Evolutionary conservation across 2,888 invertebrate genomes (phyloP), one percentile per base, ranked within the genome.

Genomic region (Melieria crassipennis): DNA sequence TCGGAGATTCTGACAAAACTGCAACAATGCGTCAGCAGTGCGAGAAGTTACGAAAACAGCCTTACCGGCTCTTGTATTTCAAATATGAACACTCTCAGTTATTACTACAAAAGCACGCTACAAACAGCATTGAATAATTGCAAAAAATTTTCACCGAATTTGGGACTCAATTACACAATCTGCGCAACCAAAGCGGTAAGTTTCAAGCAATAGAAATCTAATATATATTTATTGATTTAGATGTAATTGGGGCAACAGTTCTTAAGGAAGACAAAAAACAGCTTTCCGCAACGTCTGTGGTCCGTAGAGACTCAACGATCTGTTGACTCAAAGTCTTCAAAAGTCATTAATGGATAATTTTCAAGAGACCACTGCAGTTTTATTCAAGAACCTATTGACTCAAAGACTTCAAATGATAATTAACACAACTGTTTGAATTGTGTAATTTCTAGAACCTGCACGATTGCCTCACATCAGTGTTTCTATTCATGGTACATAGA

Each of bases 121-220:
- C 69, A 67, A 10, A 61, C 11, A 4, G 13, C 56, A 0, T 42
- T 78, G 4, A 57, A 42, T 9, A 60, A 47, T 16, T 78, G 77
- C 56, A 16, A 56, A 9, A 69, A 69, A 7, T 61, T 70, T 43
- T 30, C 60, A 64, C n/a, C 60, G 10, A 64, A 50, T 10, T 11
- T 66, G 3, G 52, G 47, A n/a, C 13, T 66, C 2, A 75, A 77
- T 47, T 73, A 75, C 43, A 75, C 78, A 3, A n/a, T 67, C 7
- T 78, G 78, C 50, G 70, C 71, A 5, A 70, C 73, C 3, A 61
- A 71, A 71, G 72, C 69, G 75, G 78, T 77, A 56, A 73, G 75
- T 74, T 11, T 30, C 0, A 30, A 30, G 30, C 30, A 30, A 30
- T 30, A 30, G 30, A 3, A 30, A 30, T 4, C 4, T 45, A 30